Evolutionary conservation across 2,113 vertebrate genomes (phyloP), one percentile per base, ranked within the genome.

Genomic region (Scytalopus superciliaris): DNA sequence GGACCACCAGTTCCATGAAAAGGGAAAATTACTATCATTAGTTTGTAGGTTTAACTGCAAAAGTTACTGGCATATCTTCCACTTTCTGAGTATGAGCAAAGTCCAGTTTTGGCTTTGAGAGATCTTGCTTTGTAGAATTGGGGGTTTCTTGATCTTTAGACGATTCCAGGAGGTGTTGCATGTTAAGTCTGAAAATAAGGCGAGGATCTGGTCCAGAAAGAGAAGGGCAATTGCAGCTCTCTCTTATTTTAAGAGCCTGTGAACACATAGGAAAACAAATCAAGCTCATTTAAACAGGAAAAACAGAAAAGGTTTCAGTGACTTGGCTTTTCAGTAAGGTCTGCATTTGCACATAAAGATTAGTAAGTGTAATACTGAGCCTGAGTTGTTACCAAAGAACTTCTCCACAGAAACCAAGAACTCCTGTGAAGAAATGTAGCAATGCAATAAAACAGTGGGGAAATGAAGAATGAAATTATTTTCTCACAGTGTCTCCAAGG

Each of bases 241-340:
- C 98, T 92, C 99, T 98, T 95, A 99, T 95, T 97, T 99, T 98
- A 96, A 99, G 97, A 93, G 99, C 99, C 99, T 99, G 97, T 40
- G 97, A 96, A 92, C 82, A 95, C 80, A 98, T 95, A 86, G 94
- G 90, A 69, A 94, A 95, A 97, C 56, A 95, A 67, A 87, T 73
- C 25, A 94, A 66, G 76, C 50, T 77, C 81, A 95, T 86, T 94
- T 24, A 80, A 94, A 50, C 3, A 69, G 31, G 62, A 52, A 60
- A 94, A 85, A 31, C 44, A 94, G 60, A 68, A 30, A 66, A 90
- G 28, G 15, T 47, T 86, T 91, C 82, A 89, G 49, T 1, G 8
- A 16, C 63, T 87, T 40, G 66, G 28, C 69, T 89, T 94, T 75
- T 87, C 69, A n/a, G 60, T 25, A 73, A 86, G 52, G 50, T 81